Percentiles rank a stretch among this genome's conserved stretches.
These are phyloP conservation scores for Eueides isabella DNA, from an alignment of 1,140 invertebrate genomes.

Conservation along the genomic window DNA sequence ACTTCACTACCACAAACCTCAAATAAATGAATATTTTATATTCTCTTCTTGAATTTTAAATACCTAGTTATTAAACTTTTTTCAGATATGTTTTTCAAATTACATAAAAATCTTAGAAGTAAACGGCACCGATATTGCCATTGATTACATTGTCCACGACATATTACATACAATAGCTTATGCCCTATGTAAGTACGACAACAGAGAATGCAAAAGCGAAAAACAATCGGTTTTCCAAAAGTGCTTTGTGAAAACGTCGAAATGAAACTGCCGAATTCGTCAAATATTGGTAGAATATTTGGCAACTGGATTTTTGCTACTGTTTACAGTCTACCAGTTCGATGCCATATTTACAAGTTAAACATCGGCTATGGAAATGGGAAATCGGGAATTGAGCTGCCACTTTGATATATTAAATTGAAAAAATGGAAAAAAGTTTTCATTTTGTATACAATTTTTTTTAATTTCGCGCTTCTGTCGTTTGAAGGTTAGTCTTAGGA, in stretches of 20 bases:
- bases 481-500: not conserved
- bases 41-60: too few species aligned
- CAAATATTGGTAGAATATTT: conserved; percentile 61
- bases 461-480: not conserved
- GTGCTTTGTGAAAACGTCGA: conserved; percentile 43
- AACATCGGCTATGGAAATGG: conserved; percentile 51
- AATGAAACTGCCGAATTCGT: conserved; percentile 44
- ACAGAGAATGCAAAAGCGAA: conserved; percentile 22
- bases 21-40: too few species aligned
- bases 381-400: conserved; percentile 44
- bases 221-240: conserved; percentile 34
- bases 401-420: conserved; percentile 39
- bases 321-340: conserved; percentile 60
- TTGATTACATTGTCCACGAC: not conserved
- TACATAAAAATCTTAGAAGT: too few species aligned
- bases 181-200: conserved; percentile 1
- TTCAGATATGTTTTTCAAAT: not conserved
- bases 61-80: too few species aligned
- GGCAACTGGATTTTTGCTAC: conserved; percentile 42
- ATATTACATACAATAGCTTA: not conserved
- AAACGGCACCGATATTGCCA: too few species aligned
- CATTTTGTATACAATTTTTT: not conserved
- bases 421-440: not conserved
- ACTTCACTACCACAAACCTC: too few species aligned
- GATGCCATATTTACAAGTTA: conserved; percentile 55